Percentiles rank a stretch among this genome's conserved stretches.
Evolutionary conservation across 2,888 invertebrate genomes (phyloP).

Genomic region (Diadegma fenestrale): DNA sequence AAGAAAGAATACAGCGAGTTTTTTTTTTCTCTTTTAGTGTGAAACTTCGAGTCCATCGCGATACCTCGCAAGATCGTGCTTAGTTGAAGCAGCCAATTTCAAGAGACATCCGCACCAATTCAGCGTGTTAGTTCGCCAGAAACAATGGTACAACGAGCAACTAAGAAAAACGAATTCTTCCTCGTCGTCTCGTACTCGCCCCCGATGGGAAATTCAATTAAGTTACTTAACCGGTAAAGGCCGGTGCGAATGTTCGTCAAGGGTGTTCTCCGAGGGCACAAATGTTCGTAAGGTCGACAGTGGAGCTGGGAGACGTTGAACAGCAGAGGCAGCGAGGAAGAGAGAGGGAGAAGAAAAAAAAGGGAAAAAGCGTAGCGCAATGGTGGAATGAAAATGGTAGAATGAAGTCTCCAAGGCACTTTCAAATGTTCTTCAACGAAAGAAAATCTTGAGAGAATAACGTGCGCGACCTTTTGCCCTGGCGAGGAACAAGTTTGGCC

Average conservation of each 20-base stretch:
- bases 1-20: not conserved
- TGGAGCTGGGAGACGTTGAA: constrained; percentile 26
- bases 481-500: constrained; percentile 39
- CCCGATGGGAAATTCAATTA: constrained; percentile 70
- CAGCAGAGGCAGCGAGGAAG: constrained; percentile 36
- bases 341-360: constrained; percentile 48
- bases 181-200: constrained; percentile 35
- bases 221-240: constrained; percentile 65
- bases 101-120: constrained; percentile 64
- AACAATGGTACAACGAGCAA: constrained; percentile 54
- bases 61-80: constrained; percentile 49
- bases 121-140: constrained; percentile 47
- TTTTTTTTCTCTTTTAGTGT: not conserved
- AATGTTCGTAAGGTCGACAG: constrained; percentile 46
- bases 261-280: constrained; percentile 13
- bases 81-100: constrained; percentile 66
- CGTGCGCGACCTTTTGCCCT: constrained; percentile 12
- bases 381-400: constrained; percentile 61
- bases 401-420: constrained; percentile 70
- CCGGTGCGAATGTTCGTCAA: constrained; percentile 39
- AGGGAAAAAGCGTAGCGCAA: constrained; percentile 47
- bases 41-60: constrained; percentile 39
- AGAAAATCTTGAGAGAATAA: constrained; percentile 46
- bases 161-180: constrained; percentile 26
- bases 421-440: constrained; percentile 51